Evolutionary conservation across 2,888 invertebrate genomes (phyloP), one percentile per base, ranked within the genome.

Genomic region (Eristalis tenax): DNA sequence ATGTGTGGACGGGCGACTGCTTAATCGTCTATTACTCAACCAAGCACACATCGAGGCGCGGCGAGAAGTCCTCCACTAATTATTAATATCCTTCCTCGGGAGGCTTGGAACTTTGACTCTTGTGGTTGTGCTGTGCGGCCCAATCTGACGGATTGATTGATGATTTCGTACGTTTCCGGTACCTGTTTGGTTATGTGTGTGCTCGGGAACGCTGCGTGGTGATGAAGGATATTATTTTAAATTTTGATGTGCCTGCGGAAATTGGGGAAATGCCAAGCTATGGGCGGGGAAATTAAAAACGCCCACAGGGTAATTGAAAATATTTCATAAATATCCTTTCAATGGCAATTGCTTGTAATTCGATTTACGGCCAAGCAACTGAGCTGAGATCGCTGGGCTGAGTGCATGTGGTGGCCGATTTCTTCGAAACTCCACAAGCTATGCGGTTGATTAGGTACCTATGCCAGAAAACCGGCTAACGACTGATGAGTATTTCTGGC

Each of bases 231-330:
- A 77, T 77, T 63, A 64, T 78, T 70, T 61, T 64, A 77, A 70
- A 40, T 66, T 66, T 75, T 56, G 61, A 70, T 64, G 38, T 82
- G 65, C 68, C 79, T 83, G 63, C 83, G 89, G 89, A 89, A 89
- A 90, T 89, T 87, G 65, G 64, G 70, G 88, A 89, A 88, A 89
- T 88, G 88, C 87, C 83, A 89, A 86, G 78, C 89, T 81, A 74
- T 89, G 89, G 88, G 85, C 88, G 73, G 84, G 90, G 89, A 90
- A 90, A 90, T 90, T 90, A 89, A 90, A 90, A 89, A 89, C 90
- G 90, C 90, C 90, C 82, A 78, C 88, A 66, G 83, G 89, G 80
- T 88, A 89, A 89, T 89, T 89, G 83, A 86, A 70, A 65, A 28
- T 59, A 26, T 59, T 59, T 59, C 50, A n/a, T 50, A 18, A n/a